A percentile compares a stretch with the other conserved stretches of the same genome.
phyloP scores from a whole-genome alignment of 2,113 vertebrate genomes.

The Python bivittatus region DNA sequence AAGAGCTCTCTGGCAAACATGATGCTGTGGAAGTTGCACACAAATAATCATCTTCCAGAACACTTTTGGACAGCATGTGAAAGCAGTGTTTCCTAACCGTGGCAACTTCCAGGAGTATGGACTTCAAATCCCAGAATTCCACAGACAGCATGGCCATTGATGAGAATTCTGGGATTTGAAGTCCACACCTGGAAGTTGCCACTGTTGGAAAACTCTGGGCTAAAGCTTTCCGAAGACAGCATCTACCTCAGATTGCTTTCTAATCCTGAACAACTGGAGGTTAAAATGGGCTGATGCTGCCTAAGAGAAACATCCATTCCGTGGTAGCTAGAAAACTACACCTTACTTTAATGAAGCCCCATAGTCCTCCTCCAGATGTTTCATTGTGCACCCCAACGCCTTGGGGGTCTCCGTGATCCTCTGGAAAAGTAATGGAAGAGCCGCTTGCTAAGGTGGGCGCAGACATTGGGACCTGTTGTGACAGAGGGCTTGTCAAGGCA shows the following conservation, averaged over 20 bases:
- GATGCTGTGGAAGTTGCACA: not conserved
- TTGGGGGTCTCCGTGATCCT: conserved; percentile 86
- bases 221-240: not conserved
- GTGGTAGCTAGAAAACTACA: not conserved
- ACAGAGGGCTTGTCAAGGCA: conserved; percentile 78
- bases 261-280: not conserved
- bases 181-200: not conserved
- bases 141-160: too few relatives aligned
- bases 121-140: too few relatives aligned
- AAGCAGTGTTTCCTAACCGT: too few relatives aligned
- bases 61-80: not conserved
- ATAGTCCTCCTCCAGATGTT: conserved; percentile 81
- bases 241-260: not conserved
- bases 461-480: conserved; percentile 75
- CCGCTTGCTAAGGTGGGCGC: conserved; percentile 65
- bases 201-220: too few relatives aligned
- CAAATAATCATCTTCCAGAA: not conserved
- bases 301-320: accelerated
- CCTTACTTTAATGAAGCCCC: conserved; percentile 93
- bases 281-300: not conserved
- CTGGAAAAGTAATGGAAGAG: conserved; percentile 94
- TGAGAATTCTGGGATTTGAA: too few relatives aligned
- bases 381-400: conserved; percentile 46
- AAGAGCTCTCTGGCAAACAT: not conserved
- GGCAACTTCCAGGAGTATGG: too few relatives aligned